phyloP scores from a whole-genome alignment of 30 jellyfish, hydroid and myxozoan species.

The Clytia hemisphaerica region DNA sequence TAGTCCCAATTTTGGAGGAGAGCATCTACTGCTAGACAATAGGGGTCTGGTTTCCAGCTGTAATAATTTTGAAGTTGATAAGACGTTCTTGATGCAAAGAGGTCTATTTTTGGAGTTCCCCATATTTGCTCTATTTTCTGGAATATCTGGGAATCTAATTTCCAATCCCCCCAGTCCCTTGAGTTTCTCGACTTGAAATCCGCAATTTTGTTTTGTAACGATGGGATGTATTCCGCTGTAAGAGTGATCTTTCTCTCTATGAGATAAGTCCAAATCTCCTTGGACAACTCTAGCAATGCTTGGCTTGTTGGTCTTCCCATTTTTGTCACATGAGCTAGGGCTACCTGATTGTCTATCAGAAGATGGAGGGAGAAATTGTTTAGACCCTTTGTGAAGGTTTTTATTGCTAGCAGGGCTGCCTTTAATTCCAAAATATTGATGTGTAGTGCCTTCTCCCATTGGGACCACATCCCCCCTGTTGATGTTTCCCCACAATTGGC shows the following conservation, averaged over 20 bases:
- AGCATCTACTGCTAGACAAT: too few species aligned
- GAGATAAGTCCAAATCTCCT: constrained; percentile 11
- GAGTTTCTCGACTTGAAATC: constrained; percentile 18
- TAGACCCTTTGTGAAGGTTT: constrained; percentile 15
- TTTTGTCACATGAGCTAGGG: too few species aligned
- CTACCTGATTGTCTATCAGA: constrained; percentile 3
- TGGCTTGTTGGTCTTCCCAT: constrained; percentile 8
- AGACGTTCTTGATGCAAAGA: too few species aligned
- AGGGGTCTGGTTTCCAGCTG: constrained; percentile 16
- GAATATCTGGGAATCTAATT: too few species aligned
- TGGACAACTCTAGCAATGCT: not conserved
- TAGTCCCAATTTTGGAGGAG: constrained; percentile 10
- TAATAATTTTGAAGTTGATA: not conserved
- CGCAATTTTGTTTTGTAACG: not conserved
- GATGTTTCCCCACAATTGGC: not conserved
- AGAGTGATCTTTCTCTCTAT: not conserved
- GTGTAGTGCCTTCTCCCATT: constrained; percentile 9
- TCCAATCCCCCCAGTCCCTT: constrained; percentile 2
- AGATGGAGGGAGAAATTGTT: constrained; percentile 1
- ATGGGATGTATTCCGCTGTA: constrained; percentile 10
- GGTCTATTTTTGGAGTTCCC: not conserved
- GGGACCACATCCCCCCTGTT: constrained; percentile 18
- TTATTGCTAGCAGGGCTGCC: too few species aligned
- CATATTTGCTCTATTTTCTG: not conserved
- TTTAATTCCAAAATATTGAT: too few species aligned